Evolutionary conservation across 2,888 invertebrate genomes (phyloP).

Genomic region (Gortyna flavago): DNA sequence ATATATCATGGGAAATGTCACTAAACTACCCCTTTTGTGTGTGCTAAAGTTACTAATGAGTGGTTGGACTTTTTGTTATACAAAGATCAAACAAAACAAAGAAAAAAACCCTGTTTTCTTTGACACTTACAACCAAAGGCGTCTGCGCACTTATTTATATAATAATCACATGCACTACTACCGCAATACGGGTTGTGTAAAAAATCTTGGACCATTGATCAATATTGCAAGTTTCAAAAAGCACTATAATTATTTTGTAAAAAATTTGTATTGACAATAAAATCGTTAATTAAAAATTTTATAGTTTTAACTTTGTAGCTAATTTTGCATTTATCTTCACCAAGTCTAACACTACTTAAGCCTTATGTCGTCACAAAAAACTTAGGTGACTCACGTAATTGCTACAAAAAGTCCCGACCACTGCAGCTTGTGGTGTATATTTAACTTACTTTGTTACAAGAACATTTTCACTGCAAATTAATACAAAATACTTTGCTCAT

Average conservation of each 20-base stretch:
- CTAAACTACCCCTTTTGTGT: slow-evolving; percentile 41
- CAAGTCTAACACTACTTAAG: neutral
- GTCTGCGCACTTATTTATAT: neutral
- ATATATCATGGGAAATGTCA: slow-evolving; percentile 30
- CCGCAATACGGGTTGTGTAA: neutral
- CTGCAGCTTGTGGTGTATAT: slow-evolving; percentile 32
- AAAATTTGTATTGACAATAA: neutral
- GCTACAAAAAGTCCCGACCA: slow-evolving; percentile 25
- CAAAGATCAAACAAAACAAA: neutral
- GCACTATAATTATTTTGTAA: neutral
- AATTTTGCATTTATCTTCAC: neutral
- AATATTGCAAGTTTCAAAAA: neutral
- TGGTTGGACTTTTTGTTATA: slow-evolving; percentile 20
- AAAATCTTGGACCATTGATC: neutral
- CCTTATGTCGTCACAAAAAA: slow-evolving; percentile 15
- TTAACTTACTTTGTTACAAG: slow-evolving; percentile 8
- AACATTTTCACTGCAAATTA: slow-evolving; percentile 9
- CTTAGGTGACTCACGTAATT: slow-evolving; percentile 28
- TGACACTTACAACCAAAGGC: neutral
- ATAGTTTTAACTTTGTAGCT: neutral
- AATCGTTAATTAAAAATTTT: neutral
- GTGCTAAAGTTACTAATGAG: slow-evolving; percentile 32
- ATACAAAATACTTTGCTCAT: neutral
- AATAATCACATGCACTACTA: neutral
- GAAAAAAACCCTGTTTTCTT: neutral